Evolutionary conservation across 2,888 invertebrate genomes (phyloP), one percentile per base, ranked within the genome.

Genomic region (Mactromeris polynyma): DNA sequence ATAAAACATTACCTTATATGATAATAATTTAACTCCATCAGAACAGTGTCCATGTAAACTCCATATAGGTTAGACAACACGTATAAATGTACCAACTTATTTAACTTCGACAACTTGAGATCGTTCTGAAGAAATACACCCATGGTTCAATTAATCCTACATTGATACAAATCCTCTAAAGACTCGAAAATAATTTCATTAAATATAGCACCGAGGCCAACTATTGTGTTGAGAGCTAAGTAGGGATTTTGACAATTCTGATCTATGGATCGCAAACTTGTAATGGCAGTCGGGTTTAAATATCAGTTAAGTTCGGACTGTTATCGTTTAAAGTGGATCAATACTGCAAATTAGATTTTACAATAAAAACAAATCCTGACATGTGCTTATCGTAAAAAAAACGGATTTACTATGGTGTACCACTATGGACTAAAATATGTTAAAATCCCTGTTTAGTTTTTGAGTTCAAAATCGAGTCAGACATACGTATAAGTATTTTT

Each of bases 341-440:
- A 73, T 73, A 73, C 73, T 36, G 14, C 31, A 73, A 33, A 36
- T 73, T 33, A 73, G 73, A 73, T 73, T 69, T 73, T 73, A 73
- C 73, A 73, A 73, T 33, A 73, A 73, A 73, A 73, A 73, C 73
- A 73, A 73, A 73, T 73, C 73, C 73, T 17, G 19, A 73, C 73
- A 73, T 73, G 73, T 73, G 73, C 73, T 73, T 73, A 73, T 73
- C 73, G 73, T 73, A 73, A 73, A 58, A 54, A n/a, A 73, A 73
- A 73, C n/a, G 58, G 73, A 73, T 33, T 33, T 19, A 73, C 14
- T 73, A 73, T 36, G 73, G 73, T 11, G 73, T 33, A 14, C 14
- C 73, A 26, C 36, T 36, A 36, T 36, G 19, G 73, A 33, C 73
- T 46, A 7, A 46, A 46, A 46, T 46, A 46, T 46, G n/a, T n/a